A percentile compares a stretch with the other conserved stretches of the same genome.
These are phyloP conservation scores for Apus apus DNA, from an alignment of 2,113 vertebrate species.

Conservation along the genomic window DNA sequence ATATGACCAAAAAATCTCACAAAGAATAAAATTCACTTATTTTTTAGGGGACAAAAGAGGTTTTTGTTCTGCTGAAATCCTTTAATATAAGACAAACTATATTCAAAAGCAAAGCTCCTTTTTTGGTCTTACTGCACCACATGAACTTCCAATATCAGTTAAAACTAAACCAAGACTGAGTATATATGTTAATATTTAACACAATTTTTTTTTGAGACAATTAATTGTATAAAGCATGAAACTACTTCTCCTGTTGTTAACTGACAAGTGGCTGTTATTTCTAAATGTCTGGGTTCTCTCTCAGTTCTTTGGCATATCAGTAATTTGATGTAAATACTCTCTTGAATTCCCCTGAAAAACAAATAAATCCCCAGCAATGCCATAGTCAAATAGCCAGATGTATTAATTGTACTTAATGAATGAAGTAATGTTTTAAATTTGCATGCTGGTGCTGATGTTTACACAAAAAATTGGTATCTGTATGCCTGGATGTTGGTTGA, in stretches of 20 bases:
- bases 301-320: background rate
- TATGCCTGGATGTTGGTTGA: background rate
- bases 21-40: background rate
- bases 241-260: background rate
- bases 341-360: background rate
- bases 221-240: background rate
- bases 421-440: background rate
- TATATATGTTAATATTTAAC: background rate
- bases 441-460: background rate
- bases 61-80: background rate
- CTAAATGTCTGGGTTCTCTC: background rate
- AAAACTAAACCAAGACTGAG: background rate
- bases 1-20: background rate
- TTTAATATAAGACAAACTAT: background rate
- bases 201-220: background rate
- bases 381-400: background rate
- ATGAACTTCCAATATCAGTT: background rate
- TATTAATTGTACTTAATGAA: background rate
- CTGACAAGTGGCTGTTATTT: background rate
- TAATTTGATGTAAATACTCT: background rate
- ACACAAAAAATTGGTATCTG: background rate
- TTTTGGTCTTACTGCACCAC: background rate
- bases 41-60: background rate
- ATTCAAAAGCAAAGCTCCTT: background rate
- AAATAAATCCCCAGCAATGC: background rate